These are phyloP conservation scores for Mus minutoides DNA, from an alignment of 2,797 vertebrate genomes.

Conservation along the genomic window DNA sequence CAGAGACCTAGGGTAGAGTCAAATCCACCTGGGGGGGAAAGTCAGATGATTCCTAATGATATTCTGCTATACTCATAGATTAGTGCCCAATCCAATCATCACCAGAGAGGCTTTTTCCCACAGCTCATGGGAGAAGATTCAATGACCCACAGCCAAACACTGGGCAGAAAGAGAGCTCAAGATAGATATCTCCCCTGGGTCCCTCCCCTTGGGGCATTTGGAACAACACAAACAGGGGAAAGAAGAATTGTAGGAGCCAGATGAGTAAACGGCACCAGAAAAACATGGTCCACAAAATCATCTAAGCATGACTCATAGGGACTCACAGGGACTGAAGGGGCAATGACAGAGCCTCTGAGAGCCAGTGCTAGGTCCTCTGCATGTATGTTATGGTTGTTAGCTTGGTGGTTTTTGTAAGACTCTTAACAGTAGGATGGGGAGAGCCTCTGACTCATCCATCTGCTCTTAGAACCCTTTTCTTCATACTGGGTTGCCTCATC, in stretches of 20 bases:
- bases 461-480: background rate
- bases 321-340: background rate
- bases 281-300: background rate
- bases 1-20: background rate
- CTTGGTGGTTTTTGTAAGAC: background rate
- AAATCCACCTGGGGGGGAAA: background rate
- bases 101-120: background rate
- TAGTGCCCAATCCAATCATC: background rate
- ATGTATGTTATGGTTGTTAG: background rate
- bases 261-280: background rate
- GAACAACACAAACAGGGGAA: background rate
- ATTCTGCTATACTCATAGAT: background rate
- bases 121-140: background rate
- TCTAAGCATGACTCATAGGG: background rate
- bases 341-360: background rate
- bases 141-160: background rate
- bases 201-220: background rate
- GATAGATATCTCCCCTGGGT: background rate
- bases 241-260: background rate
- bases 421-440: background rate
- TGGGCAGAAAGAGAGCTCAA: background rate
- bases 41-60: background rate
- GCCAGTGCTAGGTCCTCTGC: background rate
- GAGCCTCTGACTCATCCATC: background rate
- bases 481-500: background rate